Percentiles rank a stretch among this genome's conserved stretches.
phyloP scores from a whole-genome alignment of 2,797 vertebrate species.

The Gadopsis marmoratus region DNA sequence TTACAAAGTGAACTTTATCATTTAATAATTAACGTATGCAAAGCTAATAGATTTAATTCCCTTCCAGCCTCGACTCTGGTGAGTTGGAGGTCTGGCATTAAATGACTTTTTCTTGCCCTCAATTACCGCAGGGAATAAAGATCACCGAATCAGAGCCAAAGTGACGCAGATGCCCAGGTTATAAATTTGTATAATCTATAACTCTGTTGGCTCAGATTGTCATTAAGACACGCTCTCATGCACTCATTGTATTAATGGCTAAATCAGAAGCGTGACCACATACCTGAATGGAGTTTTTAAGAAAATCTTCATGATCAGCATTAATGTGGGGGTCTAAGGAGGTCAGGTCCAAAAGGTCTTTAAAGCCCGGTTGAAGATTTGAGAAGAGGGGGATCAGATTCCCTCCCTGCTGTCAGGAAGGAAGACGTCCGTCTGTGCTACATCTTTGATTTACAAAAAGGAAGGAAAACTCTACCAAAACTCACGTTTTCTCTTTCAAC shows the following conservation, averaged over 20 bases:
- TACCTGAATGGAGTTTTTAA: conserved; percentile 33
- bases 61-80: conserved; percentile 36
- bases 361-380: conserved; percentile 17
- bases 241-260: conserved; percentile 50
- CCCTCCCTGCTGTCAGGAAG: conserved; percentile 7
- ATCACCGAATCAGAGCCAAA: conserved; percentile 49
- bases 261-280: conserved; percentile 46
- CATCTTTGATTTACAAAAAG: conserved; percentile 15
- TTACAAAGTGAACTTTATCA: conserved; percentile 25
- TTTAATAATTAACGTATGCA: conserved; percentile 63
- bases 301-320: conserved; percentile 30
- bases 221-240: conserved; percentile 58
- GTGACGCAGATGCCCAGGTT: conserved; percentile 54
- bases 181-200: conserved; percentile 71
- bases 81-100: conserved; percentile 60
- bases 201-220: conserved; percentile 46
- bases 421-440: background rate
- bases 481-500: background rate
- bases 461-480: background rate
- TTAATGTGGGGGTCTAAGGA: conserved; percentile 33
- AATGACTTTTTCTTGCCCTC: conserved; percentile 68
- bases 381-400: conserved; percentile 12
- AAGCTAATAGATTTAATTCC: conserved; percentile 47
- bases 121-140: conserved; percentile 63
- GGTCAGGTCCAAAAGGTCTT: conserved; percentile 50